Base-by-base conservation (phyloP, 2,888 invertebrate genomes). In the Cheilosia vernalis region DNA sequence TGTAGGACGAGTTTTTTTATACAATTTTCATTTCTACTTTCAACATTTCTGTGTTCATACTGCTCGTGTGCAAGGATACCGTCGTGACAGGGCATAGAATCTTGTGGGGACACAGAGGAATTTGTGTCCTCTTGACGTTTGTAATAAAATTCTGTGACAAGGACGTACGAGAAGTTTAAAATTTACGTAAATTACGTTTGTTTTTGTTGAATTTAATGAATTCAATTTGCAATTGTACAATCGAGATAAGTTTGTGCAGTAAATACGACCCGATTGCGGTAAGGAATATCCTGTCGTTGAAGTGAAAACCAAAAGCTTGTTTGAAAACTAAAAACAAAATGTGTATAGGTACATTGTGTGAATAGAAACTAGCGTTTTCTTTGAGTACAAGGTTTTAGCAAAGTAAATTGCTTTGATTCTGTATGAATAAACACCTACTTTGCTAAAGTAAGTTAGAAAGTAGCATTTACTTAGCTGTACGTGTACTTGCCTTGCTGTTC, bases 51-150 rank as follows among this genome's bases (percentile, higher is more conserved):
- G 27, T 51, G 21, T 37, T 55, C n/a, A 66, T 19, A 47, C 37
- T 37, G n/a, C 56, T 47, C 3, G 24, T 49, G 17, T 56, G 56
- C 64, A 74, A 66, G 56, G 56, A 56, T 64, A 56, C 33, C 7
- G 0, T 21, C 19, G 15, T 51, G 7, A 13, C 37, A 37, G 17
- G 17, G 53, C 24, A 24, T 3, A 33, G 15, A n/a, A 49, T 33
- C 42, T 24, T n/a, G 10, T 24, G 33, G 27, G 17, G n/a, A 17
- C 42, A 56, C 19, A 33, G 5, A 24, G 37, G 17, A 44, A 58
- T 30, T 30, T 61, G 61, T 67, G 30, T 44, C 10, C 30, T 55
- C 13, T 67, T 6, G 42, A 19, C 19, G 9, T 37, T 21, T 33
- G 15, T 10, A 51, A 53, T 55, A 49, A 66, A 66, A 24, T 40